Conservation (phyloP, 2,888 invertebrate genomes). For the Tenthredo mesomela region DNA sequence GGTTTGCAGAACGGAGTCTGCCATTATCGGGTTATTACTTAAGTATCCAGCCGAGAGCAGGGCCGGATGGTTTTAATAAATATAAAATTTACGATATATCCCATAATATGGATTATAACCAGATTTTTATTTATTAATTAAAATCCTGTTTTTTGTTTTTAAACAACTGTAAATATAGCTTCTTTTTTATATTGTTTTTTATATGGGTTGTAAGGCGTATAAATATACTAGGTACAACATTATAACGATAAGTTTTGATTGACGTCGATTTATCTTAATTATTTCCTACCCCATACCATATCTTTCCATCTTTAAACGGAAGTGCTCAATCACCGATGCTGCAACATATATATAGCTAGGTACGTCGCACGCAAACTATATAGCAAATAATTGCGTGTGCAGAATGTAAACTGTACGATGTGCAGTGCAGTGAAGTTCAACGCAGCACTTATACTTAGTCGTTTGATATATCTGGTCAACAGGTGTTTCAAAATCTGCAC, state of each 20-base stretch:
- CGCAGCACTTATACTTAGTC: not conserved
- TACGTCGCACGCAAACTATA: constrained; percentile 8
- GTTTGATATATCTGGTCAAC: not conserved
- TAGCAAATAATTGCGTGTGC: not conserved
- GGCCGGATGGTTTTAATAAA: constrained; percentile 52
- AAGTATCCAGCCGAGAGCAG: constrained; percentile 70
- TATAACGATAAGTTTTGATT: not conserved
- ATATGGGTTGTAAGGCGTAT: not conserved
- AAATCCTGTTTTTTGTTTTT: too few relatives aligned
- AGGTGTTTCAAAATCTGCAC: not conserved
- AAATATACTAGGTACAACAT: not conserved
- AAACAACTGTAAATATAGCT: too few relatives aligned
- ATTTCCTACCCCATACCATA: not conserved
- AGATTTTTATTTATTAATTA: not conserved
- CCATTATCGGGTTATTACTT: constrained; percentile 75
- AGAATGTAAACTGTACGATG: not conserved
- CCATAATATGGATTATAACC: not conserved
- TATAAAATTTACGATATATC: not conserved
- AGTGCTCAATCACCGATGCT: constrained; percentile 40
- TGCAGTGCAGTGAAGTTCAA: not conserved
- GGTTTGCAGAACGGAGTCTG: constrained; percentile 65
- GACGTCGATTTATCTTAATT: constrained; percentile 30
- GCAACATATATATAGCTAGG: not conserved
- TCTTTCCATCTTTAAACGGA: constrained; percentile 28
- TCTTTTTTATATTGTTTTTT: too few relatives aligned